phyloP scores from a whole-genome alignment of 2,888 invertebrate genomes.

The Cactoblastis cactorum region DNA sequence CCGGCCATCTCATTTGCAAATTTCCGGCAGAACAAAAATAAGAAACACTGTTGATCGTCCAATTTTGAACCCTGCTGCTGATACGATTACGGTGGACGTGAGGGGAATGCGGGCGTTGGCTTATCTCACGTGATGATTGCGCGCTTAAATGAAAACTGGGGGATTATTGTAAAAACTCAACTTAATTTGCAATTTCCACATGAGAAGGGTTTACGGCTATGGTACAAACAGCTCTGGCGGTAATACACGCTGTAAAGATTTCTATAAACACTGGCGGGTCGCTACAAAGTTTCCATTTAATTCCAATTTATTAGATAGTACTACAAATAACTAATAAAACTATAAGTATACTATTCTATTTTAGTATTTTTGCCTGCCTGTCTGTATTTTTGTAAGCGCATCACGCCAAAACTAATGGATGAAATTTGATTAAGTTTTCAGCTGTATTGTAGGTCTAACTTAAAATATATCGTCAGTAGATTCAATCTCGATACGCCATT shows the following conservation, averaged over 20 bases:
- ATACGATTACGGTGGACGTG: background rate
- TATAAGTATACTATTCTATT: too few species aligned
- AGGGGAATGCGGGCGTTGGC: background rate
- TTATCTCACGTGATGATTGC: slow-evolving; percentile 18
- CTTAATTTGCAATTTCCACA: slow-evolving; percentile 24
- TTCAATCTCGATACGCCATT: too few species aligned
- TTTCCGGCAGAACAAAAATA: slow-evolving; percentile 4
- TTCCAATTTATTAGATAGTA: too few species aligned
- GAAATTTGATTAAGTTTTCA: too few species aligned
- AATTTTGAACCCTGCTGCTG: background rate
- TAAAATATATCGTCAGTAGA: too few species aligned
- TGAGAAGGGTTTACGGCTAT: slow-evolving; percentile 18
- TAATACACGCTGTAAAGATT: background rate
- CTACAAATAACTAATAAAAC: too few species aligned
- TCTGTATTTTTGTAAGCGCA: too few species aligned
- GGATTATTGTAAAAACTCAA: slow-evolving; percentile 24
- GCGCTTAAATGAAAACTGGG: slow-evolving; percentile 17
- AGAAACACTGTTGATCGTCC: background rate
- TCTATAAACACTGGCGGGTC: background rate
- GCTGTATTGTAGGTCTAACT: too few species aligned
- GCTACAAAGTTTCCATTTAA: background rate
- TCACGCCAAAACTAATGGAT: too few species aligned
- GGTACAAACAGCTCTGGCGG: background rate
- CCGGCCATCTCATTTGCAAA: slow-evolving; percentile 16
- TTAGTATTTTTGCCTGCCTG: too few species aligned